Conservation (phyloP, 2,797 vertebrate species). For the Melanotaenia parkinsoni region DNA sequence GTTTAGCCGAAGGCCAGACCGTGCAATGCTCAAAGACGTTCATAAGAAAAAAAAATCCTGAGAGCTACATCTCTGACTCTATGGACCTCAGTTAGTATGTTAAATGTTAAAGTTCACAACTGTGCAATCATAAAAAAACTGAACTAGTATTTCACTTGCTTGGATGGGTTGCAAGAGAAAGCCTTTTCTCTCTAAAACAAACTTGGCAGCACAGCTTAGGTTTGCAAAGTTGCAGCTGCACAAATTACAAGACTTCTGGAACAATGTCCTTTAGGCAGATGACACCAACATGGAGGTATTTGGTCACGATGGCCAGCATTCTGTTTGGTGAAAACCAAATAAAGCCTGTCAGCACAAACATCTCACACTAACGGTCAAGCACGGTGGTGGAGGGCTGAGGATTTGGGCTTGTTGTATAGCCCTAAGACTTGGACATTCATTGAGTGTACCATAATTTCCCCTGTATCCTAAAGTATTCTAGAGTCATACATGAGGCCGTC, state of each 20-base stretch:
- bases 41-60: not conserved
- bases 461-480: not conserved
- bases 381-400: too few species aligned
- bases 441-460: not conserved
- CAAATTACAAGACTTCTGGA: not conserved
- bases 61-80: not conserved
- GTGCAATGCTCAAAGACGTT: not conserved
- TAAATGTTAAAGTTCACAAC: not conserved
- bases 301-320: too few species aligned
- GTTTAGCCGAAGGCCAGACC: not conserved
- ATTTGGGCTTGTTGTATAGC: too few species aligned
- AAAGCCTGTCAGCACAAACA: too few species aligned
- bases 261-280: not conserved
- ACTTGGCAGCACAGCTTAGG: not conserved
- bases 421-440: not conserved
- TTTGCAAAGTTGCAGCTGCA: not conserved
- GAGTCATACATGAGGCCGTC: not conserved
- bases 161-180: not conserved
- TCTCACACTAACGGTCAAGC: too few species aligned
- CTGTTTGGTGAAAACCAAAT: too few species aligned
- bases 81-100: not conserved
- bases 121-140: not conserved
- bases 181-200: not conserved
- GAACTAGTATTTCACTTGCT: not conserved
- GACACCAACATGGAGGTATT: too few species aligned